Evolutionary conservation across 1,140 invertebrate species (phyloP).

Genomic region (Platorchestia sp.): DNA sequence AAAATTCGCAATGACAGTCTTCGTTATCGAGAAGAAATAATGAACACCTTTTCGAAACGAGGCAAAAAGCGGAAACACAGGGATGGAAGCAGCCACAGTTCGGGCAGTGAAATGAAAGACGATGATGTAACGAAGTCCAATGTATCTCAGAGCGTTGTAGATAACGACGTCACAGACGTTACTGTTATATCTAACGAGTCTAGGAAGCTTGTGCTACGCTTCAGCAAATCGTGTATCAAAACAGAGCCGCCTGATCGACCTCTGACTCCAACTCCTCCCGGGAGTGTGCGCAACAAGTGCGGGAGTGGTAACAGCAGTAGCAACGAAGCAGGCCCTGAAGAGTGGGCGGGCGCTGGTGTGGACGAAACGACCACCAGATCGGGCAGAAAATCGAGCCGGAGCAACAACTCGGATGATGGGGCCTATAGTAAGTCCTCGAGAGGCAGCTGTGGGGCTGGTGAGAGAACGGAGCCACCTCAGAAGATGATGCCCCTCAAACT

Average conservation of each 20-base stretch:
- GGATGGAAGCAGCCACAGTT: slow-evolving; percentile 29
- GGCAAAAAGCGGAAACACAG: slow-evolving; percentile 72
- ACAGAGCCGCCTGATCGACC: slow-evolving; percentile 10
- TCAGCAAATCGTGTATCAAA: slow-evolving; percentile 25
- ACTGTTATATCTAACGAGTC: slow-evolving; percentile 29
- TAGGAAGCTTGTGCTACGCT: slow-evolving; percentile 44
- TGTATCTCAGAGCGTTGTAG: background rate
- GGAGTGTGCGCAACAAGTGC: background rate
- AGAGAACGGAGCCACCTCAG: slow-evolving; percentile 30
- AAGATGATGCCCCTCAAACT: slow-evolving; percentile 63
- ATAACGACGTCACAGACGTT: slow-evolving; percentile 34
- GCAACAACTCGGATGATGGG: background rate
- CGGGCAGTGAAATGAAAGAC: slow-evolving; percentile 72
- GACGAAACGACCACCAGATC: background rate
- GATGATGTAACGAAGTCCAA: slow-evolving; percentile 67
- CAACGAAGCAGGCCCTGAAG: background rate
- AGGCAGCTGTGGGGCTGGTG: slow-evolving; percentile 39
- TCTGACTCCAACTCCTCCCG: slow-evolving; percentile 11
- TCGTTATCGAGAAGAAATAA: slow-evolving; percentile 86
- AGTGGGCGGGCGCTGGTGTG: background rate
- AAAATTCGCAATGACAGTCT: slow-evolving; percentile 86
- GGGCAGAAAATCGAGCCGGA: slow-evolving; percentile 25
- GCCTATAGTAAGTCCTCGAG: slow-evolving; percentile 57
- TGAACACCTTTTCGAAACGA: slow-evolving; percentile 79
- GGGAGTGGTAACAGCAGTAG: slow-evolving; percentile 17